phyloP scores from a whole-genome alignment of 2,797 vertebrate genomes.

The Lepidocolaptes lacrymiger region DNA sequence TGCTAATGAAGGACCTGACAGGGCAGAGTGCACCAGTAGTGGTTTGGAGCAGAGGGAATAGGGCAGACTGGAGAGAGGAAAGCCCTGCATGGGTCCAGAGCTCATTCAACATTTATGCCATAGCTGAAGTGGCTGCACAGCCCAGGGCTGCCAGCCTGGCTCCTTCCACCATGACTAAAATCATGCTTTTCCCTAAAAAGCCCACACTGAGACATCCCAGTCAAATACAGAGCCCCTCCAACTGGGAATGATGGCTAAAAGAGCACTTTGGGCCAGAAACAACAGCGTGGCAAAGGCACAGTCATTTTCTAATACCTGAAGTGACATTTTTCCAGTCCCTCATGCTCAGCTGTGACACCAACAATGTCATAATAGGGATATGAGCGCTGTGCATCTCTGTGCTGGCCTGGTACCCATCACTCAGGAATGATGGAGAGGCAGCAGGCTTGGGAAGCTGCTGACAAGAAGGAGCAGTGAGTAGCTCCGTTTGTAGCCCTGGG shows the following conservation, averaged over 20 bases:
- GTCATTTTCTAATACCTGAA: constrained; percentile 36
- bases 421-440: background rate
- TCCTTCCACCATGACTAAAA: background rate
- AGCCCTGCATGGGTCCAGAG: fast-evolving
- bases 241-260: background rate
- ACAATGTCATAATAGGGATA: constrained; percentile 39
- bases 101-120: background rate
- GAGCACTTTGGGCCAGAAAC: background rate
- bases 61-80: background rate
- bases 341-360: constrained; percentile 30
- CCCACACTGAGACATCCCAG: background rate
- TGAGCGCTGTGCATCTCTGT: background rate
- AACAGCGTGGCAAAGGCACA: background rate
- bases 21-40: background rate
- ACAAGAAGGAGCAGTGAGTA: background rate
- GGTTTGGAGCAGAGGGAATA: background rate
- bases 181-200: background rate
- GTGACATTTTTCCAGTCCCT: constrained; percentile 4
- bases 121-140: background rate
- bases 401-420: constrained; percentile 19
- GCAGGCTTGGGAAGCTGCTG: background rate
- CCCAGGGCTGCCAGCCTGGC: background rate
- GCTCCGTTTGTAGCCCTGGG: background rate
- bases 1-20: background rate
- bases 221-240: background rate